Conservation (phyloP, 2,888 invertebrate species). For the Mactromeris polynyma region DNA sequence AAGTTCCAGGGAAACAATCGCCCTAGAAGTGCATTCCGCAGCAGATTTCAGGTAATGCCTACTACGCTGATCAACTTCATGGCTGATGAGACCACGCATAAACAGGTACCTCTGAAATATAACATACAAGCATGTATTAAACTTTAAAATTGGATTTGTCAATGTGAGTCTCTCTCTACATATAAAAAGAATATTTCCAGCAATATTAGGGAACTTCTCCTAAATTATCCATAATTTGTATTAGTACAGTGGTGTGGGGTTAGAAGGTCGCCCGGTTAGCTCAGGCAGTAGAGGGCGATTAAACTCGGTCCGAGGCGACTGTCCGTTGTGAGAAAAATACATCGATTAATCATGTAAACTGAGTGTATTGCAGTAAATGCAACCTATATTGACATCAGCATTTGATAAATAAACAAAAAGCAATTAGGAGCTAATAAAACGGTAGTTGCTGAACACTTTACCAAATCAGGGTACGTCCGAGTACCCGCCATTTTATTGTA, state of each 20-base stretch:
- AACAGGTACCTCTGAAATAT: slow-evolving; percentile 75
- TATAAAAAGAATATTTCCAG: too few species aligned
- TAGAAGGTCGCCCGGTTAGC: too few species aligned
- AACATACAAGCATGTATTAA: too few species aligned
- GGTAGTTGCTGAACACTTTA: neutral
- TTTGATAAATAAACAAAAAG: neutral
- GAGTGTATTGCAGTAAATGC: neutral
- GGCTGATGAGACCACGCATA: slow-evolving; percentile 74
- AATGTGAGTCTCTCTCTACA: too few species aligned
- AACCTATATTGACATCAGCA: neutral
- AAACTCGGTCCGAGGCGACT: neutral
- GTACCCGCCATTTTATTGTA: slow-evolving; percentile 25
- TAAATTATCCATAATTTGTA: too few species aligned
- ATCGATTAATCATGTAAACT: neutral
- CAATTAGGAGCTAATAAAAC: neutral
- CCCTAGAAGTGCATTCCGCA: slow-evolving; percentile 79
- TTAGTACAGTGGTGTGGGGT: too few species aligned
- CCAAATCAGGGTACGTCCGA: neutral
- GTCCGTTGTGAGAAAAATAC: neutral
- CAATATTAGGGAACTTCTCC: too few species aligned
- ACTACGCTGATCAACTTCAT: slow-evolving; percentile 72
- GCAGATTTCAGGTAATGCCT: slow-evolving; percentile 77
- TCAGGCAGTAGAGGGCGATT: neutral
- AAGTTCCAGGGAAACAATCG: slow-evolving; percentile 78
- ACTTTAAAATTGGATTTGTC: too few species aligned